Base-by-base conservation (phyloP, 2,797 vertebrate species). In the Borostomias antarcticus region DNA sequence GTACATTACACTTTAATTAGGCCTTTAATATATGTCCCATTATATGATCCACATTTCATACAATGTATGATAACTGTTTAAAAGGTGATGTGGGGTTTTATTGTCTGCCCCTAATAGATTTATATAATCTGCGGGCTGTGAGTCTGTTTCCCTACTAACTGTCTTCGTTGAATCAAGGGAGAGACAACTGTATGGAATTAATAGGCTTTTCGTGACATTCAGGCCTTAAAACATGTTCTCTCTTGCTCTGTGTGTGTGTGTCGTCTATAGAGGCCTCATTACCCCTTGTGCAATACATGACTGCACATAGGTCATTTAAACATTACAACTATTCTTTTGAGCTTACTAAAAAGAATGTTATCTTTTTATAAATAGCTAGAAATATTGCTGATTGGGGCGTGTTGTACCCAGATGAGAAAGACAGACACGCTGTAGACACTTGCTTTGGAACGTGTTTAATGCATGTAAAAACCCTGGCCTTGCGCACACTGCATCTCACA, bases 1-100 rank as follows among this genome's bases (percentile, higher is more conserved):
- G 74, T 33, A 82, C 82, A 86, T 88, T 88, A 85, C 75, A 80
- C 85, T 81, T 84, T 83, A 89, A 89, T 90, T 90, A 88, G 82
- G 77, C 82, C 13, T 86, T 85, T 87, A 89, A 88, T 87, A 45
- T 48, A 79, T 26, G 33, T 70, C 68, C 77, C 78, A 84, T 88
- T 85, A 85, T 86, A 82, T 72, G 72, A 81, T 75, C 82, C 73
- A 79, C 73, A 77, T 88, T 86, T 85, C 76, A 80, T 75, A 77
- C 50, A 64, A 66, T 79, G 76, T 82, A 82, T 74, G 79, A 86
- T 84, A 88, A 88, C 86, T 82, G 80, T 86, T 84, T 83, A 75
- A 85, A 79, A 87, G 82, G 80, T 68, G 72, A 82, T 82, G 69
- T 75, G 72, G 74, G 75, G 69, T 84, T 86, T 88, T 86, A 91